Base-by-base conservation (phyloP, 2,113 vertebrate species). In the Toxotes jaculatrix region DNA sequence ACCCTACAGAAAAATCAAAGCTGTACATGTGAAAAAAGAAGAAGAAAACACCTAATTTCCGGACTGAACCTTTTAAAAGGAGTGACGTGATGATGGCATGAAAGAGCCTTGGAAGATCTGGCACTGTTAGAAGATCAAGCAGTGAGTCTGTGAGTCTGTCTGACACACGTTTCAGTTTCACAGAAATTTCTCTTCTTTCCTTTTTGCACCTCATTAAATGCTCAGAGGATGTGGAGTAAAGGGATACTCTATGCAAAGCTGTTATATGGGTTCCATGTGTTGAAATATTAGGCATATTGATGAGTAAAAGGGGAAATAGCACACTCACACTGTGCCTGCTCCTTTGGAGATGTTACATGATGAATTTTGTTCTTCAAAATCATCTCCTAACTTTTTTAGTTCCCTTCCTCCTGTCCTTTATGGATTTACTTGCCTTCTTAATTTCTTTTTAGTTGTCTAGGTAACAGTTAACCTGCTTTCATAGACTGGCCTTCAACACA, bases 101-200 rank as follows among this genome's bases (percentile, higher is more conserved):
- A 83, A 85, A 76, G 62, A 74, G 42, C 14, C 42, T 34, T 60
- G 27, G 80, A 79, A 87, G 75, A 83, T 85, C 8, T 47, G 27
- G 21, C 19, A 2, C 72, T n/a, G 55, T 61, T 32, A 62, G 71
- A 80, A 80, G 70, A 79, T 90, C 70, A 81, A 86, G 56, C 42
- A 11, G 10, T 5, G 17, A 55, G 4, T 27, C 27, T 60, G 70
- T 64, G 70, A 78, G 55, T 36, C 49, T 27, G 27, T 27, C 27
- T 27, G 56, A 74, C 62, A 13, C 23, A 1, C 16, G 19, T 61
- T 59, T 81, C 34, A 56, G 1, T 75, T 64, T 68, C 77, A 65
- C 32, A 87, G 47, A 67, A 45, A 65, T 77, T 74, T 19, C 8
- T 19, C 27, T 59, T 79, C 65, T 75, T 68, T 79, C 34, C 16